Percentiles rank a stretch among this genome's conserved stretches.
Evolutionary conservation across 1,140 invertebrate species (phyloP).

Genomic region (Diuraphis noxia): DNA sequence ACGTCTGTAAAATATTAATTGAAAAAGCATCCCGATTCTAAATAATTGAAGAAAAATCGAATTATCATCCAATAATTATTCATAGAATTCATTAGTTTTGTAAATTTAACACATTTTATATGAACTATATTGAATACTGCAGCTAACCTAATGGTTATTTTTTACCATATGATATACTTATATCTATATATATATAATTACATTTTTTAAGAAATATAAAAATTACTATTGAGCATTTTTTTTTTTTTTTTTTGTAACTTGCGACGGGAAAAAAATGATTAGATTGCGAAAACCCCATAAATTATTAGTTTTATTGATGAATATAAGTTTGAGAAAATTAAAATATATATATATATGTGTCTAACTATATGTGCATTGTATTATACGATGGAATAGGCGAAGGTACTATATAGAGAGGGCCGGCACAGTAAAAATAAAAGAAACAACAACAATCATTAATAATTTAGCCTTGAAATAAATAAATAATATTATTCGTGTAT

Average conservation of each 20-base stretch:
- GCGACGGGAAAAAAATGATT: not conserved
- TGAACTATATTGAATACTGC: not conserved
- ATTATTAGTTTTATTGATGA: not conserved
- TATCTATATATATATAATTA: not conserved
- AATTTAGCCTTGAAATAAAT: conserved; percentile 16
- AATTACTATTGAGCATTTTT: not conserved
- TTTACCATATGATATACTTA: not conserved
- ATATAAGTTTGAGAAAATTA: not conserved
- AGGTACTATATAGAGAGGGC: not conserved
- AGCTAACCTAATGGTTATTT: not conserved
- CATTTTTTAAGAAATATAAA: not conserved
- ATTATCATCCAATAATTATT: not conserved
- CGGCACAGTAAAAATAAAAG: not conserved
- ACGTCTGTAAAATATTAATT: not conserved
- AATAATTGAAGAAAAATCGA: not conserved
- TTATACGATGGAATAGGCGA: not conserved
- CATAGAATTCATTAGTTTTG: not conserved
- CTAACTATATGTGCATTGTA: not conserved
- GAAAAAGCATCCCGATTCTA: not conserved
- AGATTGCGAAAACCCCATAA: not conserved
- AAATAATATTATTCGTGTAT: not conserved
- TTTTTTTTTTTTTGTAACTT: not conserved
- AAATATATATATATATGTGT: not conserved
- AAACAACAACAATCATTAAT: not conserved
- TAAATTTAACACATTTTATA: not conserved